Conservation (phyloP, 2,888 invertebrate species). For the Cryptosula pallasiana region DNA sequence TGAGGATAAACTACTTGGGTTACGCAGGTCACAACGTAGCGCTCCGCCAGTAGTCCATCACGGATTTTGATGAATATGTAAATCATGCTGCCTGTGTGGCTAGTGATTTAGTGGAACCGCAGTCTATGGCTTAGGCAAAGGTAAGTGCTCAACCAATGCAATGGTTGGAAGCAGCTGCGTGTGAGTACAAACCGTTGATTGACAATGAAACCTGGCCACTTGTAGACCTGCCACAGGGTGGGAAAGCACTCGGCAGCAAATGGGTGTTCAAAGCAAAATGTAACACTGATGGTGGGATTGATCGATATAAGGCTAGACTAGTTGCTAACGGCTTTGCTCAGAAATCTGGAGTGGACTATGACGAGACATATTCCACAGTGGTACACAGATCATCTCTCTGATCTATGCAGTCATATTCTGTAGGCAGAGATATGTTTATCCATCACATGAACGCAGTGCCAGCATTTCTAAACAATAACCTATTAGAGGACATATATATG, state of each 20-base stretch:
- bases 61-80: no score
- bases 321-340: slow-evolving; percentile 30
- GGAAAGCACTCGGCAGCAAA: slow-evolving; percentile 29
- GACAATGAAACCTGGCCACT: slow-evolving; percentile 25
- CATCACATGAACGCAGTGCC: slow-evolving; percentile 32
- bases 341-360: slow-evolving; percentile 31
- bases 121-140: no score
- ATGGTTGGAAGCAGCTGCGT: no score
- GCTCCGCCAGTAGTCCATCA: no score
- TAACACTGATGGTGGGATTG: slow-evolving; percentile 20
- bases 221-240: slow-evolving; percentile 14
- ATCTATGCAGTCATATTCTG: slow-evolving; percentile 30
- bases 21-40: no score
- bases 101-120: no score
- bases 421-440: slow-evolving; percentile 26
- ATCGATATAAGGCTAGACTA: slow-evolving; percentile 25
- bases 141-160: no score
- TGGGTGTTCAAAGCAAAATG: slow-evolving; percentile 27
- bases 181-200: slow-evolving; percentile 9
- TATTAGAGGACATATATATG: slow-evolving; percentile 33
- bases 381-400: slow-evolving; percentile 30
- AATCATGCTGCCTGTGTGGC: no score
- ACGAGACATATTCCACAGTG: slow-evolving; percentile 33
- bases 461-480: slow-evolving; percentile 31
- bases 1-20: no score